Conservation (phyloP, 2,797 vertebrate genomes). For the Eremophila alpestris region DNA sequence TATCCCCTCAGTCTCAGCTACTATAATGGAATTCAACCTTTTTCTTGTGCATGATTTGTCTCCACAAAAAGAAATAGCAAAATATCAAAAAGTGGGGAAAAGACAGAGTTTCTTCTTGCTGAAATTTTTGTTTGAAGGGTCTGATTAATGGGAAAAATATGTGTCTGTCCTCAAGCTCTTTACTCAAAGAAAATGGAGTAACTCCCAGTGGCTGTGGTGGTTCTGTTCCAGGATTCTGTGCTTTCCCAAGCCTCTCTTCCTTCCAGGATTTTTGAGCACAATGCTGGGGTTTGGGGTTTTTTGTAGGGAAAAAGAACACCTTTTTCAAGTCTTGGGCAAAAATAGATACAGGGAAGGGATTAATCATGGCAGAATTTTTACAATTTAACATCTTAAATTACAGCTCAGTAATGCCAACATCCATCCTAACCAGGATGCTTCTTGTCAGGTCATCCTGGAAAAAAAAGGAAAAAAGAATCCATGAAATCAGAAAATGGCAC, state of each 20-base stretch:
- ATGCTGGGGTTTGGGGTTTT: neutral
- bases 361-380: neutral
- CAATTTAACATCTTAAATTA: neutral
- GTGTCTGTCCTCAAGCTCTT: neutral
- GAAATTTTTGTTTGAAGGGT: neutral
- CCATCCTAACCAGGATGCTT: neutral
- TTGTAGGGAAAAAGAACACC: accelerated
- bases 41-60: neutral
- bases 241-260: neutral
- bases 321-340: neutral
- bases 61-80: neutral
- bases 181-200: neutral
- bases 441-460: neutral
- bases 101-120: neutral
- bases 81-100: neutral
- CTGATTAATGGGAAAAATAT: neutral
- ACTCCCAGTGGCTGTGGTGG: neutral
- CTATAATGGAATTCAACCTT: neutral
- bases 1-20: neutral
- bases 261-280: neutral
- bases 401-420: neutral
- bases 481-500: neutral
- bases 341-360: neutral
- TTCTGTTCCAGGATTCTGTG: neutral
- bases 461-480: neutral